phyloP scores from a whole-genome alignment of 2,797 vertebrate genomes.

The Lindbergichthys nudifrons region DNA sequence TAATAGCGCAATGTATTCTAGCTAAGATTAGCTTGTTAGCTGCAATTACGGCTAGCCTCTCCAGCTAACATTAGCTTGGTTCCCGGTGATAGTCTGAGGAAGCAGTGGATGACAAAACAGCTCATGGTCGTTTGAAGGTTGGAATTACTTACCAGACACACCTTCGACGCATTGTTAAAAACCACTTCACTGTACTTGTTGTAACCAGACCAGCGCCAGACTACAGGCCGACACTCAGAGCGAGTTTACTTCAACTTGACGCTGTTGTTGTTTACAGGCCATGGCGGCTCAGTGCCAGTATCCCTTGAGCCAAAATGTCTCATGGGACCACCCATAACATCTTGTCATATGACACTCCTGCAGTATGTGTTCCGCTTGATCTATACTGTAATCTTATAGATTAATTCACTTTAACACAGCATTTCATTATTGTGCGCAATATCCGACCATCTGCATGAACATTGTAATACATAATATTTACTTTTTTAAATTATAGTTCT shows the following conservation, averaged over 20 bases:
- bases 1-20: conserved; percentile 6
- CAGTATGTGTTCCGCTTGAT: background rate
- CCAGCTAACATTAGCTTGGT: conserved; percentile 57
- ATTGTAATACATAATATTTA: background rate
- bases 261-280: conserved; percentile 85
- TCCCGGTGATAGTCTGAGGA: conserved; percentile 27
- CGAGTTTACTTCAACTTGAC: conserved; percentile 73
- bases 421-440: background rate
- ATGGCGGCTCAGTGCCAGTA: conserved; percentile 78
- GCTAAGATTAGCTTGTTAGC: conserved; percentile 61
- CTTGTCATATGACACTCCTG: conserved; percentile 67
- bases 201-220: conserved; percentile 27
- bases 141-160: conserved; percentile 70
- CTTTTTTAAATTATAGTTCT: background rate
- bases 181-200: conserved; percentile 10
- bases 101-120: conserved; percentile 45
- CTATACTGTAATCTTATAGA: background rate
- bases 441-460: background rate
- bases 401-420: background rate
- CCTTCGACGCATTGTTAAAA: conserved; percentile 76
- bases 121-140: conserved; percentile 37
- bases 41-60: conserved; percentile 55
- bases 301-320: conserved; percentile 76
- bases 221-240: conserved; percentile 59
- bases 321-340: conserved; percentile 74